These are phyloP conservation scores for Chelon labrosus DNA, from an alignment of 2,797 vertebrate genomes.

Conservation along the genomic window DNA sequence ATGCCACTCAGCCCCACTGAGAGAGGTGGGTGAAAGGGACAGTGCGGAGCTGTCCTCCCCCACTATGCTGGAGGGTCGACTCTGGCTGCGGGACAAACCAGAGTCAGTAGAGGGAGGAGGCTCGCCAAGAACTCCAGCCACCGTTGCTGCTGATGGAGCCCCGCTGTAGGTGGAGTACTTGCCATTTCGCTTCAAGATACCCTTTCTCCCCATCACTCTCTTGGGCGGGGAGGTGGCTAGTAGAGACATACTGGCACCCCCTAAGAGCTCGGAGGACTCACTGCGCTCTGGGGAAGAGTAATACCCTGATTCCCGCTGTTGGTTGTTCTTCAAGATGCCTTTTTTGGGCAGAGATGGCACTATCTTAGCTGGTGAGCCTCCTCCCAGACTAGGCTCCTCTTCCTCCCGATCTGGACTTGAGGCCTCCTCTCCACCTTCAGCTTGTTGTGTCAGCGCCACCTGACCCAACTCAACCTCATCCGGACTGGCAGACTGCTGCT, in stretches of 20 bases:
- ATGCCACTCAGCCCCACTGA: constrained; percentile 92
- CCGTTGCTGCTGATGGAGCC: constrained; percentile 68
- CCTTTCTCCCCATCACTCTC: constrained; percentile 90
- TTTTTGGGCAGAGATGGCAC: constrained; percentile 94
- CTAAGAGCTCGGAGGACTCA: constrained; percentile 94
- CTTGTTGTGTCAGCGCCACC: constrained; percentile 73
- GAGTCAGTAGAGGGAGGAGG: constrained; percentile 80
- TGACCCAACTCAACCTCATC: constrained; percentile 89
- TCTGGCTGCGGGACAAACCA: constrained; percentile 94
- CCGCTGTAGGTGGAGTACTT: constrained; percentile 92
- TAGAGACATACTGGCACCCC: constrained; percentile 80
- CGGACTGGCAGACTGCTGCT: constrained; percentile 89
- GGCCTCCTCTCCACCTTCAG: constrained; percentile 81
- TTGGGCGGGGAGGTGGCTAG: constrained; percentile 85
- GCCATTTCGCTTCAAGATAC: constrained; percentile 96
- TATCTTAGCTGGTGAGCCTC: constrained; percentile 86
- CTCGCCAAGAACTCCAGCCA: constrained; percentile 78
- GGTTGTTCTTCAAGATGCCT: constrained; percentile 98
- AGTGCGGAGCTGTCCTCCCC: constrained; percentile 90
- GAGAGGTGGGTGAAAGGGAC: constrained; percentile 91
- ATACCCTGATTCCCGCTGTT: constrained; percentile 98
- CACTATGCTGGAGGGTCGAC: constrained; percentile 94
- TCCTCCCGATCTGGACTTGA: constrained; percentile 84
- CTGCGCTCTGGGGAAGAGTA: constrained; percentile 98
- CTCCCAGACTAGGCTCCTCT: constrained; percentile 76